These are phyloP conservation scores for Rutpela maculata DNA, from an alignment of 2,888 invertebrate genomes.

Conservation along the genomic window DNA sequence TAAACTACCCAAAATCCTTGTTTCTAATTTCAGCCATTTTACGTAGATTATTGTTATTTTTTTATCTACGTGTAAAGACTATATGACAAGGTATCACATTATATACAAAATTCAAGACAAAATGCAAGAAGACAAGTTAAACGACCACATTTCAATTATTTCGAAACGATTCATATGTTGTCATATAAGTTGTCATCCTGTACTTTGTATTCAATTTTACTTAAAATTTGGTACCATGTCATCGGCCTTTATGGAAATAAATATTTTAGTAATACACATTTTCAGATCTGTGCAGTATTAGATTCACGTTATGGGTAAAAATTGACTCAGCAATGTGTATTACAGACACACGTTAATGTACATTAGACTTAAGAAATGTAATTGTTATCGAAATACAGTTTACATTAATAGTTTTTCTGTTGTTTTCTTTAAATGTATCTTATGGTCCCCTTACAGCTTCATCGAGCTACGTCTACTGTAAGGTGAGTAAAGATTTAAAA, in stretches of 20 bases:
- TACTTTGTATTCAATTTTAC: too few relatives aligned
- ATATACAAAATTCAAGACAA: too few relatives aligned
- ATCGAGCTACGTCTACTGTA: too few relatives aligned
- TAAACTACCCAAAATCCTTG: neutral
- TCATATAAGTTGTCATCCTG: too few relatives aligned
- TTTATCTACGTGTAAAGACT: neutral
- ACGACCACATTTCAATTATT: too few relatives aligned
- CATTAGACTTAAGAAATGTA: conserved; percentile 57
- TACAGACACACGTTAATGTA: conserved; percentile 24
- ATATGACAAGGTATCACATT: too few relatives aligned
- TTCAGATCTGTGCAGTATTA: conserved; percentile 17
- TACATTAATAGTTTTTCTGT: conserved; percentile 60
- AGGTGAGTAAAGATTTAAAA: too few relatives aligned
- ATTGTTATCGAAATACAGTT: conserved; percentile 65
- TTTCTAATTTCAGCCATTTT: neutral
- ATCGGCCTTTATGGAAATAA: neutral
- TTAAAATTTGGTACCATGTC: too few relatives aligned
- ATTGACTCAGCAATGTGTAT: conserved; percentile 23
- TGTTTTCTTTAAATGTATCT: conserved; percentile 7
- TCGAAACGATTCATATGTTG: too few relatives aligned
- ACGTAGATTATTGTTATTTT: neutral
- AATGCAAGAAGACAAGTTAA: too few relatives aligned
- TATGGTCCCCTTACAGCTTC: too few relatives aligned
- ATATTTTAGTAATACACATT: conserved; percentile 8
- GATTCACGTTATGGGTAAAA: conserved; percentile 11